These are phyloP conservation scores for Pachypanchax playfairii DNA, from an alignment of 2,113 vertebrate genomes.

Conservation along the genomic window DNA sequence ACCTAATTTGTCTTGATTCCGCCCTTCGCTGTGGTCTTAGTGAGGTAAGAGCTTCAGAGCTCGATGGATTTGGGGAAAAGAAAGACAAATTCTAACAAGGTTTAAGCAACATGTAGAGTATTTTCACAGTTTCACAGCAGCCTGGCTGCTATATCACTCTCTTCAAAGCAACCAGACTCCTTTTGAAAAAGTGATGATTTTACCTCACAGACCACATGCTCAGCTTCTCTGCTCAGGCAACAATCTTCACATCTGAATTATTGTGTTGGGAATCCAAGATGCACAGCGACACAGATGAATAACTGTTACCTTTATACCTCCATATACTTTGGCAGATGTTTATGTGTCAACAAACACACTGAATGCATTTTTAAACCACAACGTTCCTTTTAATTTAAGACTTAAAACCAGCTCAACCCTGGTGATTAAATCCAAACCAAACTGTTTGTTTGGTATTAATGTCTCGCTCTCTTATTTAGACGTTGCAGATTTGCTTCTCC, in stretches of 20 bases:
- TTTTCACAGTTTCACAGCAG: slow-evolving; percentile 9
- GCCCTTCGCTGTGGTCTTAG: neutral
- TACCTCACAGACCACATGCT: slow-evolving; percentile 3
- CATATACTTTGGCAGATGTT: too few species aligned
- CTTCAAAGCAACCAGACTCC: slow-evolving; percentile 3
- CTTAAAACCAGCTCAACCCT: neutral
- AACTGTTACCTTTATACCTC: neutral
- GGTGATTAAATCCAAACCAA: neutral
- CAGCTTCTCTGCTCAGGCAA: neutral
- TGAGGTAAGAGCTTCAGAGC: too few species aligned
- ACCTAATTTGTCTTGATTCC: too few species aligned
- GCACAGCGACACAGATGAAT: neutral
- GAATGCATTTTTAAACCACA: neutral
- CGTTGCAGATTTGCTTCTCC: neutral
- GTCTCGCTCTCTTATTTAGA: neutral
- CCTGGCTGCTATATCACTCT: neutral
- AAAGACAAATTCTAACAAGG: neutral
- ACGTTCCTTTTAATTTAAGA: neutral
- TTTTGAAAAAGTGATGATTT: slow-evolving; percentile 2
- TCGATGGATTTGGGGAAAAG: neutral
- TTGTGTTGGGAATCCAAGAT: neutral
- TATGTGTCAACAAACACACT: too few species aligned
- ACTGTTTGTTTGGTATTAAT: neutral
- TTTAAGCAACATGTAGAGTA: slow-evolving; percentile 8
- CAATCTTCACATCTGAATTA: neutral